phyloP scores from a whole-genome alignment of 2,797 vertebrate genomes.

The Malacoctenus gilli region DNA sequence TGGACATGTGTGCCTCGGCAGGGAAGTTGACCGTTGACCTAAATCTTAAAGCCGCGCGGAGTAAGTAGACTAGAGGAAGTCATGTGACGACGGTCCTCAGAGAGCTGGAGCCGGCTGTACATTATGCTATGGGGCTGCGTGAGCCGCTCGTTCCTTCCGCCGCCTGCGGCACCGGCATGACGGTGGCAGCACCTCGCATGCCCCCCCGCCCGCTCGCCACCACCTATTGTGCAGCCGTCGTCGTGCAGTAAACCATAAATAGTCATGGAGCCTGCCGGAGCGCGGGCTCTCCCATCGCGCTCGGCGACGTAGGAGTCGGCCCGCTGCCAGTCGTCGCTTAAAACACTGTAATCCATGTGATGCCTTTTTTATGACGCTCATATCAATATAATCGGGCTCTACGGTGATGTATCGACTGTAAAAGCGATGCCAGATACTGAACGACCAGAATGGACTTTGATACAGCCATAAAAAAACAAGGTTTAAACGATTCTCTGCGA shows the following conservation, averaged over 20 bases:
- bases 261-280: background rate
- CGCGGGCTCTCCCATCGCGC: constrained; percentile 1
- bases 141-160: constrained; percentile 37
- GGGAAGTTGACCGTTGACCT: constrained; percentile 72
- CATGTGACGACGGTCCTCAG: constrained; percentile 43
- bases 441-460: too few species aligned
- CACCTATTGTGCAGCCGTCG: constrained; percentile 51
- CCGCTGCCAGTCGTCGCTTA: background rate
- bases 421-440: too few species aligned
- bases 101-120: constrained; percentile 14
- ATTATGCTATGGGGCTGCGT: constrained; percentile 21
- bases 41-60: constrained; percentile 55
- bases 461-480: too few species aligned
- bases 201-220: constrained; percentile 48
- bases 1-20: constrained; percentile 23
- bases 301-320: background rate
- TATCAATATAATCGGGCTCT: background rate
- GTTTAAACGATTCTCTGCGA: too few species aligned
- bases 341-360: background rate
- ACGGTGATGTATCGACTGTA: too few species aligned
- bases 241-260: constrained; percentile 17
- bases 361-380: background rate
- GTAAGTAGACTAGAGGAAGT: constrained; percentile 62
- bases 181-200: constrained; percentile 28
- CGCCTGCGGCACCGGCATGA: constrained; percentile 20